phyloP scores from a whole-genome alignment of 2,113 vertebrate genomes.

The Parotia lawesii region DNA sequence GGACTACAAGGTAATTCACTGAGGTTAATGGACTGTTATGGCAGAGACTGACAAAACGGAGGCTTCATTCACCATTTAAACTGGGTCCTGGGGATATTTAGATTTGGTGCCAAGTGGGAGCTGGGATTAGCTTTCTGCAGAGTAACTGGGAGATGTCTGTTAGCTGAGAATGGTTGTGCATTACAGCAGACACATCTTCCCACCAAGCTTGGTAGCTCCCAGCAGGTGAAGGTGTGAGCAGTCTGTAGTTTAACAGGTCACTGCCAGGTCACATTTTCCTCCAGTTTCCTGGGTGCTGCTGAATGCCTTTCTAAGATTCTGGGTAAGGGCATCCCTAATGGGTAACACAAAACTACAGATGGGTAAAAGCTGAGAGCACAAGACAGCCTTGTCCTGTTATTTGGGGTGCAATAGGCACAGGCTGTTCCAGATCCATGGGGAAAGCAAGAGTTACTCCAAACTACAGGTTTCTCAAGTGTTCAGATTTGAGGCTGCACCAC shows the following conservation, averaged over 20 bases:
- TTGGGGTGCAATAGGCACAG: not conserved
- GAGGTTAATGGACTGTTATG: slow-evolving; percentile 5
- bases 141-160: not conserved
- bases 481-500: not conserved
- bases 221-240: not conserved
- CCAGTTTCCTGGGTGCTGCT: not conserved
- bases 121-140: not conserved
- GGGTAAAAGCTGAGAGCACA: not conserved
- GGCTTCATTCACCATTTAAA: not conserved
- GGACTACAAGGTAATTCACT: not conserved
- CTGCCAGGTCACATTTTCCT: not conserved
- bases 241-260: not conserved
- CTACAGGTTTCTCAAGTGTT: not conserved
- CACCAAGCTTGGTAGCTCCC: not conserved
- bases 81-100: not conserved
- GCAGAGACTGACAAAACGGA: not conserved
- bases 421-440: not conserved
- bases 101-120: not conserved
- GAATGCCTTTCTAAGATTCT: not conserved
- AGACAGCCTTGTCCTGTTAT: not conserved
- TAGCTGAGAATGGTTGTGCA: not conserved
- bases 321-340: not conserved
- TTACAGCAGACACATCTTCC: not conserved
- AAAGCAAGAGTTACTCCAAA: not conserved
- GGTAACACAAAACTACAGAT: not conserved